phyloP scores from a whole-genome alignment of 2,888 invertebrate species.

The Oscheius onirici region DNA sequence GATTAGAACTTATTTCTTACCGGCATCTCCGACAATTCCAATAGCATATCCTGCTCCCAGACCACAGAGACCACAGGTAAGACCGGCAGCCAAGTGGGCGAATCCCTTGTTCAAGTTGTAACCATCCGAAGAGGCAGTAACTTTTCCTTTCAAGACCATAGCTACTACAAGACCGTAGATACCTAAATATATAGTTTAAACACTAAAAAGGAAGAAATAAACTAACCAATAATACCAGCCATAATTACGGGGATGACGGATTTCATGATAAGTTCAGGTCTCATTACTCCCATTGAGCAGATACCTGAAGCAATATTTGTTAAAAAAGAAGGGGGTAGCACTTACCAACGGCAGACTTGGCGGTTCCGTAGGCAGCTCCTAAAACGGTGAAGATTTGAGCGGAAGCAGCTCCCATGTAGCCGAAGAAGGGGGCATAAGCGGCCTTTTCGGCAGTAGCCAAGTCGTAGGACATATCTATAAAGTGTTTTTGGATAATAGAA shows the following conservation, averaged over 20 bases:
- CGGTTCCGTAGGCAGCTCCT: slow-evolving; percentile 79
- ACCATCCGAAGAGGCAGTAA: slow-evolving; percentile 56
- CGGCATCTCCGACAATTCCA: slow-evolving; percentile 84
- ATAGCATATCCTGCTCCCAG: slow-evolving; percentile 99
- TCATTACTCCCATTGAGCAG: slow-evolving; percentile 99
- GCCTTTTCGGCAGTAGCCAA: slow-evolving; percentile 62
- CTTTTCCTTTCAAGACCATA: slow-evolving; percentile 83
- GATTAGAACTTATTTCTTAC: not conserved
- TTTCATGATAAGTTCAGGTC: slow-evolving; percentile 99
- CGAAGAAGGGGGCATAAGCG: slow-evolving; percentile 68
- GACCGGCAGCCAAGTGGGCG: slow-evolving; percentile 94
- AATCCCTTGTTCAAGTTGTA: slow-evolving; percentile 79
- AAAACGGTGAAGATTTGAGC: slow-evolving; percentile 70
- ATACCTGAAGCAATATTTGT: slow-evolving; percentile 75
- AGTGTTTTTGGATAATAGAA: not conserved
- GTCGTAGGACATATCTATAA: slow-evolving; percentile 60
- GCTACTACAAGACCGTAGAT: slow-evolving; percentile 99
- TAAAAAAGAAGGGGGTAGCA: not conserved
- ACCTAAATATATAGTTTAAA: slow-evolving; percentile 73
- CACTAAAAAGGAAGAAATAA: too few species aligned
- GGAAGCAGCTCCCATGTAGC: slow-evolving; percentile 68
- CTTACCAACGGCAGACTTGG: slow-evolving; percentile 95
- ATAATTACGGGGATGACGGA: slow-evolving; percentile 93
- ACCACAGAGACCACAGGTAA: slow-evolving; percentile 96
- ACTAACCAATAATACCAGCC: slow-evolving; percentile 73